A percentile compares a stretch with the other conserved stretches of the same genome.
Evolutionary conservation across 1,140 invertebrate species (phyloP).

Genomic region (Sesamia nonagrioides): DNA sequence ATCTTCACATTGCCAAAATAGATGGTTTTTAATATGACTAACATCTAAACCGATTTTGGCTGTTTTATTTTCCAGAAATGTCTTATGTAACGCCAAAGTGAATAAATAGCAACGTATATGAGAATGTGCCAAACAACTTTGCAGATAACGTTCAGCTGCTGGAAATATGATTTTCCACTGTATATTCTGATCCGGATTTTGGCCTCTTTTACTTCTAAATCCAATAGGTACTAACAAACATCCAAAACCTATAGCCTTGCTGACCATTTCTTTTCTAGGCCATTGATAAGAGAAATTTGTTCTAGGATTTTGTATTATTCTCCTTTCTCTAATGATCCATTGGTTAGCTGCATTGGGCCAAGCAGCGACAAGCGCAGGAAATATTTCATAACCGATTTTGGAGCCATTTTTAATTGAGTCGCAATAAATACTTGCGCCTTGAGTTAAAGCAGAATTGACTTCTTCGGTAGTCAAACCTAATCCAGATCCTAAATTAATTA

Average conservation of each 20-base stretch:
- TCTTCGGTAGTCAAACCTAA: conserved; percentile 86
- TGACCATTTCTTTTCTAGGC: conserved; percentile 90
- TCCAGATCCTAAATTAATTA: conserved; percentile 84
- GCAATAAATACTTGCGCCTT: conserved; percentile 89
- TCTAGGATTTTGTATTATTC: conserved; percentile 86
- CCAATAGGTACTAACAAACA: conserved; percentile 91
- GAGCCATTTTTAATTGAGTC: conserved; percentile 80
- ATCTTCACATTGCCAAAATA: conserved; percentile 94
- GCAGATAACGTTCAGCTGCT: conserved; percentile 91
- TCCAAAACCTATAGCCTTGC: conserved; percentile 90
- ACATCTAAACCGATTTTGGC: conserved; percentile 88
- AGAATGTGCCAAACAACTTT: conserved; percentile 90
- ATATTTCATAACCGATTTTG: conserved; percentile 88
- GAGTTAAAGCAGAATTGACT: conserved; percentile 84
- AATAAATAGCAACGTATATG: conserved; percentile 91
- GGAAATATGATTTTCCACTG: conserved; percentile 93
- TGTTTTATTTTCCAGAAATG: conserved; percentile 89
- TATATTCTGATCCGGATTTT: conserved; percentile 88
- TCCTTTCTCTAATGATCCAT: conserved; percentile 89
- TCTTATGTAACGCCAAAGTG: conserved; percentile 89
- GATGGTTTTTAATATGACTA: conserved; percentile 91
- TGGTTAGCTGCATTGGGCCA: conserved; percentile 90
- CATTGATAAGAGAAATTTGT: conserved; percentile 89
- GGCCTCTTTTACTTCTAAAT: conserved; percentile 88
- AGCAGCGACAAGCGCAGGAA: conserved; percentile 89